phyloP scores from a whole-genome alignment of 2,113 vertebrate genomes.

The Hydrolagus affinis region DNA sequence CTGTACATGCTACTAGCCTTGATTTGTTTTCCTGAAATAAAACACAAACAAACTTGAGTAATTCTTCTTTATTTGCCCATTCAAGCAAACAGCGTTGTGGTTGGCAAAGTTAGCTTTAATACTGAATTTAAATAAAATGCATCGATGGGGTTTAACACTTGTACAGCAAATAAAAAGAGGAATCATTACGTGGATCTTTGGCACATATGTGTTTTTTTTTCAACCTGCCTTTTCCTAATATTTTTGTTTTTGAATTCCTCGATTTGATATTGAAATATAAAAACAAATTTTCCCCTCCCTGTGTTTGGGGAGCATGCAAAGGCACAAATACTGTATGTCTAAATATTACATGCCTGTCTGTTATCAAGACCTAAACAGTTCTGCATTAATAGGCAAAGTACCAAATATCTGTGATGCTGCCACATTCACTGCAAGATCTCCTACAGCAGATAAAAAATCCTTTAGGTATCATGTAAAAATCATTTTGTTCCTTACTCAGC shows the following conservation, averaged over 20 bases:
- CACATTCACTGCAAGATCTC: background rate
- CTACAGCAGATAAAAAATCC: background rate
- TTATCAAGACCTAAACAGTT: background rate
- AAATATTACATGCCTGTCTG: slow-evolving; percentile 1
- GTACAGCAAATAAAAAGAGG: slow-evolving; percentile 7
- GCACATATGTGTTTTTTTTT: slow-evolving; percentile 3
- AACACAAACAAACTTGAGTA: slow-evolving; percentile 3
- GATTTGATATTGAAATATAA: slow-evolving; percentile 25
- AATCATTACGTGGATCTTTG: slow-evolving; percentile 14
- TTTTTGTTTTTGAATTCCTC: background rate
- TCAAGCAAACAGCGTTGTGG: background rate
- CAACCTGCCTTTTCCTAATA: background rate
- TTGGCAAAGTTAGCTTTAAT: slow-evolving; percentile 4
- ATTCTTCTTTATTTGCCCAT: slow-evolving; percentile 23
- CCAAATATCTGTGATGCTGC: background rate
- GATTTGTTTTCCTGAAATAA: slow-evolving; percentile 21
- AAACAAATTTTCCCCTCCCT: background rate
- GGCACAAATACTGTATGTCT: slow-evolving; percentile 16
- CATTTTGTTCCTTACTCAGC: background rate
- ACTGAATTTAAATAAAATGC: slow-evolving; percentile 28
- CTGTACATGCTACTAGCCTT: background rate
- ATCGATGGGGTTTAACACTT: background rate
- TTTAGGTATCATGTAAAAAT: background rate
- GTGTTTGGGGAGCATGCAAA: background rate
- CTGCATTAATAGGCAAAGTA: slow-evolving; percentile 7